Base-by-base conservation (phyloP, 2,113 vertebrate genomes). In the Saguinus midas region DNA sequence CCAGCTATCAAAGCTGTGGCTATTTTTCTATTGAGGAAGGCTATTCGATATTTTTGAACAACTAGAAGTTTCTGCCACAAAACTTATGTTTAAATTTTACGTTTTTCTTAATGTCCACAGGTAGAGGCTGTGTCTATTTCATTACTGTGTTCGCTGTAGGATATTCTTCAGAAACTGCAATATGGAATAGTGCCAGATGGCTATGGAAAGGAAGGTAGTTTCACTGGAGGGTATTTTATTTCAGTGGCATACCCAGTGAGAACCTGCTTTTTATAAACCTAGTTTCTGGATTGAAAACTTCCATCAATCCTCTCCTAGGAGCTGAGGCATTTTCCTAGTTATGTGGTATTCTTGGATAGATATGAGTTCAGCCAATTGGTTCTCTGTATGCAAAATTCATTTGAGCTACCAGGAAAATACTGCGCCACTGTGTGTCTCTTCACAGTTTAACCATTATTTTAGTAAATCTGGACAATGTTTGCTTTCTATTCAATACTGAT, bases 401-500 rank as follows among this genome's bases (percentile, higher is more conserved):
- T 50, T 78, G 37, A 82, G 25, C 21, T 94, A 48, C 23, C 29
- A 92, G 35, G 29, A 76, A 80, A 96, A 66, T 57, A 37, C 0
- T n/a, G 0, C 17, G 66, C 14, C 50, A 27, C 14, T 87, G 5
- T 81, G 50, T 58, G 35, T 50, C 35, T 90, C 37, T 80, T 81
- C 29, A 57, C 35, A 25, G 21, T 72, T 90, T 91, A 90, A 76
- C 23, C 9, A n/a, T 87, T 25, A 91, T 81, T 68, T 90, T 86
- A 95, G 95, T 97, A 92, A 96, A 97, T 96, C 64, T 78, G 32
- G 93, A 70, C 29, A 85, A 16, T 64, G 2, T 96, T 90, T 96
- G 37, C 10, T 90, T 95, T 45, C 61, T 90, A 11, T 87, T 84
- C 80, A 85, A 17, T 86, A 94, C 23, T 86, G 52, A 79, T 29